Conservation (phyloP, 2,113 vertebrate genomes). For the Gavia stellata region DNA sequence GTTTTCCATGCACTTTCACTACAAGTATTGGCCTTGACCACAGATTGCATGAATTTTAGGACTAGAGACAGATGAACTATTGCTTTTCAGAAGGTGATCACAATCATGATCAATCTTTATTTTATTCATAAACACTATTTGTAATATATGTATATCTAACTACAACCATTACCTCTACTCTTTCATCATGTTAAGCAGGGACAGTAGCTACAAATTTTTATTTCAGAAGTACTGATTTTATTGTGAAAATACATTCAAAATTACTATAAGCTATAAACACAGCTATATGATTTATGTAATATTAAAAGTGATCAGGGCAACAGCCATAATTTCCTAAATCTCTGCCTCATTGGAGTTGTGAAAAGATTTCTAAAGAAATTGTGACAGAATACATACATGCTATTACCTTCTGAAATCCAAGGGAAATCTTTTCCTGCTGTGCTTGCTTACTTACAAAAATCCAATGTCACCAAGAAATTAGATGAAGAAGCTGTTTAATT, state of each 20-base stretch:
- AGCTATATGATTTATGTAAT: not conserved
- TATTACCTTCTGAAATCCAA: not conserved
- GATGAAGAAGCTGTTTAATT: not conserved
- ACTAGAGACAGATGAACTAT: not conserved
- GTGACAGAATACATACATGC: not conserved
- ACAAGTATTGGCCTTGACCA: not conserved
- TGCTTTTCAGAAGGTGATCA: not conserved
- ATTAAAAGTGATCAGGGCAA: not conserved
- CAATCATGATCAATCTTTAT: not conserved
- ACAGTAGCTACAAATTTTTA: not conserved
- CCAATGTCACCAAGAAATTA: not conserved
- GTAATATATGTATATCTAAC: not conserved
- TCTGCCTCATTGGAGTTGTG: not conserved
- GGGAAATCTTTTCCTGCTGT: not conserved
- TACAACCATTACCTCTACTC: not conserved
- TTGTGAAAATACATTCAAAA: not conserved
- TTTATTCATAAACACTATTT: not conserved
- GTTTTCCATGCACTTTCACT: not conserved
- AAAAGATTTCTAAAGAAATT: not conserved
- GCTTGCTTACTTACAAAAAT: not conserved
- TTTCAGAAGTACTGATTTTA: not conserved
- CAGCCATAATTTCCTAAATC: not conserved
- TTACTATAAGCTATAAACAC: not conserved
- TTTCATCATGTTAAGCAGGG: not conserved
- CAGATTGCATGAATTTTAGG: not conserved